A percentile compares a stretch with the other conserved stretches of the same genome.
These are phyloP conservation scores for Isoperla grammatica DNA, from an alignment of 2,888 invertebrate genomes.

Conservation along the genomic window DNA sequence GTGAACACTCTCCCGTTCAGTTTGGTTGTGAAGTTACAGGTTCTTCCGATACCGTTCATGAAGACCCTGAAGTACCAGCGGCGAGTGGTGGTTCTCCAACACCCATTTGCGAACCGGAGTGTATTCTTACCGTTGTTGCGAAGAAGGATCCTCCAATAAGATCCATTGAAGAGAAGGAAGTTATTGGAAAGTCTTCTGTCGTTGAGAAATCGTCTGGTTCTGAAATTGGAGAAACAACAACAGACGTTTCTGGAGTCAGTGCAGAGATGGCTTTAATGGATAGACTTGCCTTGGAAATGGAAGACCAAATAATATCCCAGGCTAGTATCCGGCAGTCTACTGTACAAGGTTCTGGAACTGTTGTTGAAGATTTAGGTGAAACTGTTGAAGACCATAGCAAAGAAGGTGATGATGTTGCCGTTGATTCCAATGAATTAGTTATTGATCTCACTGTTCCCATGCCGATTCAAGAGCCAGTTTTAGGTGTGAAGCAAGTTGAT, in stretches of 20 bases:
- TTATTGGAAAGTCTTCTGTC: no score
- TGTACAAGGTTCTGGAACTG: neutral
- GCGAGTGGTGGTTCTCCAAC: neutral
- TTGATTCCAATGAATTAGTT: no score
- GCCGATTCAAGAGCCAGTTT: neutral
- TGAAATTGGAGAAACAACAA: neutral
- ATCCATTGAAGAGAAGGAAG: no score
- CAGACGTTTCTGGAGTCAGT: neutral
- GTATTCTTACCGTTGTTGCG: neutral
- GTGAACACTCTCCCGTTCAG: neutral
- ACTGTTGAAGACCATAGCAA: no score
- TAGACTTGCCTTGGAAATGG: no score
- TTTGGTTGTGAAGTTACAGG: neutral
- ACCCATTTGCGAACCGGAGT: constrained; percentile 3
- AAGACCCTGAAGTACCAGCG: neutral
- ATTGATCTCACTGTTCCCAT: no score
- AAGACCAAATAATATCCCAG: no score
- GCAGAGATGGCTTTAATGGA: no score
- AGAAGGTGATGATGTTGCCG: no score
- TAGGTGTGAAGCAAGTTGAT: neutral
- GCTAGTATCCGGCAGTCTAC: no score
- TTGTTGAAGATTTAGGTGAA: neutral
- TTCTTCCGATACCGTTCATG: neutral
- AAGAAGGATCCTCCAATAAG: neutral
- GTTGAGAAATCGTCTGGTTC: neutral